These are phyloP conservation scores for Galeruca laticollis DNA, from an alignment of 2,888 invertebrate genomes.

Conservation along the genomic window DNA sequence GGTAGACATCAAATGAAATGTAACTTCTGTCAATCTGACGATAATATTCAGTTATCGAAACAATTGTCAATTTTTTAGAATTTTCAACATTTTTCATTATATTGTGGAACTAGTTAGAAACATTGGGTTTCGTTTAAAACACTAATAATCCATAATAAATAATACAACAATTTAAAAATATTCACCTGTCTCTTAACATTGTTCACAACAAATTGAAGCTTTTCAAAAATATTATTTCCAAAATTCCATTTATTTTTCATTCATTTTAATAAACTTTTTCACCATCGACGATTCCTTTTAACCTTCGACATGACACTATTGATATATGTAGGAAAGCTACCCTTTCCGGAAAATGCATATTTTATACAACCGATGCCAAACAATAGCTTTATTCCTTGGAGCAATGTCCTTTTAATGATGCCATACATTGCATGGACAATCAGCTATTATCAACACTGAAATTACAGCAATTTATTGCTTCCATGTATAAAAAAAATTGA, in stretches of 20 bases:
- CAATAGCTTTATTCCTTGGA: neutral
- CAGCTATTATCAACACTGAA: neutral
- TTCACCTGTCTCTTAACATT: neutral
- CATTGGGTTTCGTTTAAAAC: too few relatives aligned
- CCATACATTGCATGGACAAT: neutral
- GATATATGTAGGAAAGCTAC: neutral
- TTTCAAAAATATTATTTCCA: too few relatives aligned
- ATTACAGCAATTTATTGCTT: neutral
- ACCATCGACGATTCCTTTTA: neutral
- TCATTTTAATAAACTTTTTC: neutral
- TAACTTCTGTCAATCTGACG: too few relatives aligned
- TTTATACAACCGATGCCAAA: neutral
- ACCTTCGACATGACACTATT: neutral
- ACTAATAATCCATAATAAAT: too few relatives aligned
- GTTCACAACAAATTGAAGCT: too few relatives aligned
- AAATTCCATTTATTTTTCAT: too few relatives aligned
- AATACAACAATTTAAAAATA: neutral
- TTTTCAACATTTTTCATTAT: too few relatives aligned
- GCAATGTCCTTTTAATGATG: conserved; percentile 16
- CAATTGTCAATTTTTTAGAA: too few relatives aligned
- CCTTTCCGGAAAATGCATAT: conserved; percentile 6
- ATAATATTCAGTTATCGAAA: too few relatives aligned
- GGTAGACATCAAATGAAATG: too few relatives aligned
- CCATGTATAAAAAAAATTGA: neutral
- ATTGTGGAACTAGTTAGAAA: too few relatives aligned